Conservation (phyloP, 2,113 vertebrate genomes). For the Pleuronectes platessa region DNA sequence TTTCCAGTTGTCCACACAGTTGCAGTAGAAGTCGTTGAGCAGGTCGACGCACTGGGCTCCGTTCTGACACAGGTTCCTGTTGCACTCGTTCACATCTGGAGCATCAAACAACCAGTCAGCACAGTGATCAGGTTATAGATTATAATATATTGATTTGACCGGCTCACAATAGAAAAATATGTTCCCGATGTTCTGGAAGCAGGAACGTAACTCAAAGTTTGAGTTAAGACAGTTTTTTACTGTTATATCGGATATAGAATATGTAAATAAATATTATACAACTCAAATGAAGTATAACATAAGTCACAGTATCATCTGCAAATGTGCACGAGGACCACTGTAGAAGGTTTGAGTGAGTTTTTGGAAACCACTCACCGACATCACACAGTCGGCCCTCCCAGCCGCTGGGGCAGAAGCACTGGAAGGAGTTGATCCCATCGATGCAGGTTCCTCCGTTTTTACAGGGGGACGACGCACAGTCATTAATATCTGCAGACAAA, state of each 20-base stretch:
- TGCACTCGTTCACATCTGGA: slow-evolving; percentile 94
- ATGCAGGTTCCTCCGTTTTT: slow-evolving; percentile 94
- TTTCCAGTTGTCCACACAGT: slow-evolving; percentile 92
- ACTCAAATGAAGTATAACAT: not conserved
- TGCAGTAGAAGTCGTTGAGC: slow-evolving; percentile 93
- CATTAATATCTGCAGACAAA: slow-evolving; percentile 88
- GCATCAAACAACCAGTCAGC: not conserved
- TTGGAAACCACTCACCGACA: slow-evolving; percentile 79
- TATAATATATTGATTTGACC: too few species aligned
- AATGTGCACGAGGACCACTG: slow-evolving; percentile 4
- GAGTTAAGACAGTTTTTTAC: too few species aligned
- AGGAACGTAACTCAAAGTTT: not conserved
- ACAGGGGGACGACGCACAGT: slow-evolving; percentile 90
- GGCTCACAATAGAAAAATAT: too few species aligned
- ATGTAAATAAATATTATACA: not conserved
- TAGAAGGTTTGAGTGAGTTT: not conserved
- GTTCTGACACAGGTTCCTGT: slow-evolving; percentile 90
- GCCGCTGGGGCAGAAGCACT: slow-evolving; percentile 92
- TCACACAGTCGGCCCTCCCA: slow-evolving; percentile 94
- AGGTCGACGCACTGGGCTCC: slow-evolving; percentile 89
- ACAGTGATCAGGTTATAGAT: not conserved
- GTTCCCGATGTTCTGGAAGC: too few species aligned
- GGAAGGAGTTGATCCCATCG: slow-evolving; percentile 90
- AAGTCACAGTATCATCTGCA: slow-evolving; percentile 25
- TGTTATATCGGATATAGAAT: too few species aligned